Percentiles rank a stretch among this genome's conserved stretches.
Conservation (phyloP, 2,113 vertebrate genomes). For the Asarcornis scutulata region DNA sequence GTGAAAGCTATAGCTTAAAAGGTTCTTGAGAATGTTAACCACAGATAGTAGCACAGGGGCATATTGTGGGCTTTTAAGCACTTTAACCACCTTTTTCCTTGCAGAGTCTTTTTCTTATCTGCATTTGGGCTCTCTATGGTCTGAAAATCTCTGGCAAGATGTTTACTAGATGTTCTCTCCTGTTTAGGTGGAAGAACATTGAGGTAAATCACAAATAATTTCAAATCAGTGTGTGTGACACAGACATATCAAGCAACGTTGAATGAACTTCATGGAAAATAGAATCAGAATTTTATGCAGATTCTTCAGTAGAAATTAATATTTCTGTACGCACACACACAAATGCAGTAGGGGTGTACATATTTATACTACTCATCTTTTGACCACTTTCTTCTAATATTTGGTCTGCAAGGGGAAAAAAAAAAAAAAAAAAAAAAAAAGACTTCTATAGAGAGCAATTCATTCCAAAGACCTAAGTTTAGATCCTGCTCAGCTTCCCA, state of each 20-base stretch:
- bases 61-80: neutral
- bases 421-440: accelerated
- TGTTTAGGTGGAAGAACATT: neutral
- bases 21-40: neutral
- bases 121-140: neutral
- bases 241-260: neutral
- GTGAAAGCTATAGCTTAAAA: neutral
- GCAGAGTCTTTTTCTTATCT: neutral
- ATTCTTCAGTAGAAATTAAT: neutral
- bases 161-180: neutral
- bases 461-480: neutral
- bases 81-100: neutral
- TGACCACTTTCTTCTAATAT: neutral
- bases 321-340: neutral
- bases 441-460: neutral
- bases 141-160: neutral
- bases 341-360: neutral
- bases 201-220: neutral
- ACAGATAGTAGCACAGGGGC: neutral
- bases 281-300: neutral
- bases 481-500: neutral
- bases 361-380: neutral
- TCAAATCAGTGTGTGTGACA: neutral
- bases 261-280: neutral
- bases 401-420: neutral